phyloP scores from a whole-genome alignment of 2,888 invertebrate genomes.

The Sussaba pulchella region DNA sequence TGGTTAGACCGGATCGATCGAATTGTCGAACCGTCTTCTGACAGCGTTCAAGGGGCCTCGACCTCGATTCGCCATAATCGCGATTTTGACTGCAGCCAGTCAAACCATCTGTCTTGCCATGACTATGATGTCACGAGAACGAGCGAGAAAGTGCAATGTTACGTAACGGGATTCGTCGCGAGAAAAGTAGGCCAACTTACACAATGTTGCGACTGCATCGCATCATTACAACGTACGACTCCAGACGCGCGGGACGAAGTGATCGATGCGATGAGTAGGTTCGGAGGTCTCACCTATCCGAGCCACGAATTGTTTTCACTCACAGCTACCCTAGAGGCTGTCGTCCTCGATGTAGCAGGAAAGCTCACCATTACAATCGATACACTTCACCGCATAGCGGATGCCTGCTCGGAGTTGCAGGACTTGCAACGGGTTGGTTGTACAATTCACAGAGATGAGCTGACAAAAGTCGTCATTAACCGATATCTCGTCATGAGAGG shows the following conservation, averaged over 20 bases:
- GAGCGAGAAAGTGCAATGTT: background rate
- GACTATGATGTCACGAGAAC: too few relatives aligned
- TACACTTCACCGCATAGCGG: background rate
- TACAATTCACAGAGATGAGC: background rate
- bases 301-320: background rate
- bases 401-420: background rate
- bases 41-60: too few relatives aligned
- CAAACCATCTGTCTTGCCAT: background rate
- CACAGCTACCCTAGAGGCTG: background rate
- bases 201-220: background rate
- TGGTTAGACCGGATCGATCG: too few relatives aligned
- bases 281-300: background rate
- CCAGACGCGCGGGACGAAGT: background rate
- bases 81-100: background rate
- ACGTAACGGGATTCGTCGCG: constrained; percentile 1
- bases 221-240: background rate
- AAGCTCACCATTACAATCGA: background rate
- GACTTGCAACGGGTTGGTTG: constrained; percentile 1
- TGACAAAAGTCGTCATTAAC: background rate
- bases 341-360: background rate
- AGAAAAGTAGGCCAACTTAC: background rate
- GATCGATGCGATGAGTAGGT: background rate
- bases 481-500: constrained; percentile 7
- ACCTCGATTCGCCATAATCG: background rate
- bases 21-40: too few relatives aligned